phyloP scores from a whole-genome alignment of 2,113 vertebrate species.

The Collichthys lucidus region DNA sequence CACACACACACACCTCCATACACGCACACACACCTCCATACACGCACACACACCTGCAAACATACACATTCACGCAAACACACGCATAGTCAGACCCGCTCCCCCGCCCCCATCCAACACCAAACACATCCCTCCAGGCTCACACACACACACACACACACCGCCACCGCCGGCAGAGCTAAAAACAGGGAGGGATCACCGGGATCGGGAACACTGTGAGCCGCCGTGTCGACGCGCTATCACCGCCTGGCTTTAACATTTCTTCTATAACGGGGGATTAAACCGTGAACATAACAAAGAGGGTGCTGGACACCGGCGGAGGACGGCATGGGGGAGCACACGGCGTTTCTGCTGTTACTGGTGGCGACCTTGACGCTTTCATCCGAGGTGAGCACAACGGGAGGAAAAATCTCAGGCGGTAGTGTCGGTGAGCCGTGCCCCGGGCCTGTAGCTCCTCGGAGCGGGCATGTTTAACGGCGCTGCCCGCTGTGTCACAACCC shows the following conservation, averaged over 20 bases:
- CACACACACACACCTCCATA: not conserved
- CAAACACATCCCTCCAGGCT: conserved; percentile 44
- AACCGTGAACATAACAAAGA: conserved; percentile 28
- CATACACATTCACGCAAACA: not conserved
- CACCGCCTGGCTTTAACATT: not conserved
- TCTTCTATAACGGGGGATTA: not conserved
- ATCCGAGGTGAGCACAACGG: conserved; percentile 81
- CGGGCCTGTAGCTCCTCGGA: conserved; percentile 3
- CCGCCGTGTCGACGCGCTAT: conserved; percentile 23
- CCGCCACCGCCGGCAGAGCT: conserved; percentile 54
- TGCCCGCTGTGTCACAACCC: too few relatives aligned
- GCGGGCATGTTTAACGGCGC: not conserved
- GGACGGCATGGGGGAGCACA: conserved; percentile 77
- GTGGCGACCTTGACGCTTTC: conserved; percentile 82
- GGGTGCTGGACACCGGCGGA: conserved; percentile 50
- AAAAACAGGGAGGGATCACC: conserved; percentile 51
- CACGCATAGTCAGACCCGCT: conserved; percentile 5
- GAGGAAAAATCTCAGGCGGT: conserved; percentile 28
- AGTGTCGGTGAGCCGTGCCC: not conserved
- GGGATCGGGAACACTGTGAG: conserved; percentile 16
- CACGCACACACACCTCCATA: not conserved
- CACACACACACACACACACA: not conserved
- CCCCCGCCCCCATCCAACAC: conserved; percentile 40
- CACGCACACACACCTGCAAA: not conserved
- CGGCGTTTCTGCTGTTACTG: conserved; percentile 80